Evolutionary conservation across 2,888 invertebrate genomes (phyloP).

Genomic region (Lampropteryx suffumata): DNA sequence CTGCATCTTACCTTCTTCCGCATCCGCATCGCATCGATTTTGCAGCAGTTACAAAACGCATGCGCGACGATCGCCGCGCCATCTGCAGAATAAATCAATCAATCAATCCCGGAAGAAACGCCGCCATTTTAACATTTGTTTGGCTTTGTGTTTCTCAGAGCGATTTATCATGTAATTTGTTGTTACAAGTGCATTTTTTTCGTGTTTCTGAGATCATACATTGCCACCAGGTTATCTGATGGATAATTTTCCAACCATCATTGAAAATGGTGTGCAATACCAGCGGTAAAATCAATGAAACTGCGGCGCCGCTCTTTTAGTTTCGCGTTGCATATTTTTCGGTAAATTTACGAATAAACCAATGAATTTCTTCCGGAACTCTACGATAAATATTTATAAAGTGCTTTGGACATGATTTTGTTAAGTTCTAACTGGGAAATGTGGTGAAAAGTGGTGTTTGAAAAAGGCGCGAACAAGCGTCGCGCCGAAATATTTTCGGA

Average conservation of each 20-base stretch:
- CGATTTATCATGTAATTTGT: constrained; percentile 65
- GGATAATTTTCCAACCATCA: constrained; percentile 46
- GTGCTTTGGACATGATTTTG: constrained; percentile 26
- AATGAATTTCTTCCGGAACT: constrained; percentile 24
- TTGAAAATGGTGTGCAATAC: constrained; percentile 46
- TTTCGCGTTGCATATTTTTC: constrained; percentile 56
- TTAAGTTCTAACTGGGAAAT: constrained; percentile 29
- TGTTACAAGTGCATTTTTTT: constrained; percentile 45
- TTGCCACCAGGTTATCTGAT: constrained; percentile 40
- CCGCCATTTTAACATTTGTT: constrained; percentile 84
- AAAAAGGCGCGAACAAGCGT: constrained; percentile 76
- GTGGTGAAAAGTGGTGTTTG: constrained; percentile 47
- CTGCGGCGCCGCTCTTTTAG: constrained; percentile 74
- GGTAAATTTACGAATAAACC: constrained; percentile 43
- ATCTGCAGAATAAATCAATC: constrained; percentile 54
- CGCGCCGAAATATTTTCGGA: constrained; percentile 46
- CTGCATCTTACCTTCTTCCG: constrained; percentile 10
- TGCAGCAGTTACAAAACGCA: constrained; percentile 63
- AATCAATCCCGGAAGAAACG: constrained; percentile 51
- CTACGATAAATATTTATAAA: constrained; percentile 14
- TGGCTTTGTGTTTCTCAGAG: constrained; percentile 75
- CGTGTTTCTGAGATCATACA: constrained; percentile 46
- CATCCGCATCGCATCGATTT: constrained; percentile 38
- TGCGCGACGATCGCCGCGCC: constrained; percentile 64
- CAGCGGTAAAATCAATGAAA: constrained; percentile 74